A percentile compares a stretch with the other conserved stretches of the same genome.
These are phyloP conservation scores for Ectemnius lituratus DNA, from an alignment of 2,888 invertebrate species.

Conservation along the genomic window DNA sequence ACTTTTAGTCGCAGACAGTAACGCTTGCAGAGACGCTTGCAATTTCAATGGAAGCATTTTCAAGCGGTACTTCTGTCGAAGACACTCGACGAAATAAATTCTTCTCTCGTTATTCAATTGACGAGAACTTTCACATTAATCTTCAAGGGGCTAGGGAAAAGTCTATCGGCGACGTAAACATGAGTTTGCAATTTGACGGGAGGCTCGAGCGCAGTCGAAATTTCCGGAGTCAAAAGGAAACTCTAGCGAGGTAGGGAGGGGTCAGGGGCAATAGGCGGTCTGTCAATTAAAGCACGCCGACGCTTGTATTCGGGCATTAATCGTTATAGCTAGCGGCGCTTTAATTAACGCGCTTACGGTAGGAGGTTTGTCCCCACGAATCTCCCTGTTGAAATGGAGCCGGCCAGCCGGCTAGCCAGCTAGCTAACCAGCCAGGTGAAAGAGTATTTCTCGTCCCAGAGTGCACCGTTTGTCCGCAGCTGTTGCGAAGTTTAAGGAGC, in stretches of 20 bases:
- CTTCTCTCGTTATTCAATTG: no score
- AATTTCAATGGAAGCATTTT: no score
- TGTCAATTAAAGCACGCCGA: neutral
- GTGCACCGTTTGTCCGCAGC: constrained; percentile 27
- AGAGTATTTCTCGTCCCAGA: constrained; percentile 4
- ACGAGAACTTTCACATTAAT: no score
- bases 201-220: neutral
- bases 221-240: neutral
- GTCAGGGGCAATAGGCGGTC: neutral
- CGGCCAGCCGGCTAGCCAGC: constrained; percentile 8
- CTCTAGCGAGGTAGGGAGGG: neutral
- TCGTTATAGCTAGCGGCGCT: constrained; percentile 32
- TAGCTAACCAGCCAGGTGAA: neutral
- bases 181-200: neutral
- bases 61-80: no score
- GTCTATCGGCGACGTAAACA: neutral
- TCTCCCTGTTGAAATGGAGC: no score
- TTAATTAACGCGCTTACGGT: constrained; percentile 41
- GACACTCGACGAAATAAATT: no score
- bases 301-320: constrained; percentile 33
- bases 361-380: constrained; percentile 30
- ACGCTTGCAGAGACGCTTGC: no score
- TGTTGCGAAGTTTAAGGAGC: constrained; percentile 21
- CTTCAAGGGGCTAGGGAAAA: no score
- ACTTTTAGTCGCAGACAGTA: no score